Evolutionary conservation across 2,113 vertebrate species (phyloP).

Genomic region (Tupaia chinensis): DNA sequence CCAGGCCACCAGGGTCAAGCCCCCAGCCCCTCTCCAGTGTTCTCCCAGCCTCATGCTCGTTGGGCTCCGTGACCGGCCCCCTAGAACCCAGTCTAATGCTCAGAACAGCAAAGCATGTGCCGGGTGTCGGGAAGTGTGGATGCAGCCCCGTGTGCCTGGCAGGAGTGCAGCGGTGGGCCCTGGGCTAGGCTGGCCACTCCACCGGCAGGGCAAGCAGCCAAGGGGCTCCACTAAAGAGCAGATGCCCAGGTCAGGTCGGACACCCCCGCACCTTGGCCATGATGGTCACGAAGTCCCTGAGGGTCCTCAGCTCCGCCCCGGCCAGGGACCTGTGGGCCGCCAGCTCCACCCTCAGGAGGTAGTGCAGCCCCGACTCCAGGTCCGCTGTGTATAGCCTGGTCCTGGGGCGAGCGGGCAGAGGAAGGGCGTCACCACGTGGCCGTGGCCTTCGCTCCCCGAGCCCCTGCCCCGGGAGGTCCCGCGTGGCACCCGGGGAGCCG

Average conservation of each 20-base stretch:
- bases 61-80: too few species aligned
- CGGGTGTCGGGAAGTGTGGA: too few species aligned
- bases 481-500: not conserved
- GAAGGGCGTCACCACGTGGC: not conserved
- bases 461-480: not conserved
- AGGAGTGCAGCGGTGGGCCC: not conserved
- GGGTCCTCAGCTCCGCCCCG: constrained; percentile 92
- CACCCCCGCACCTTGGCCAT: constrained; percentile 91
- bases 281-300: constrained; percentile 94
- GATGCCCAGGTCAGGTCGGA: not conserved
- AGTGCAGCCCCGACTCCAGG: constrained; percentile 96
- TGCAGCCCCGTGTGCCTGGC: too few species aligned
- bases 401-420: constrained; percentile 82
- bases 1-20: too few species aligned
- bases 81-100: too few species aligned
- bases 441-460: too few species aligned
- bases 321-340: constrained; percentile 91
- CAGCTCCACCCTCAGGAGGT: constrained; percentile 95
- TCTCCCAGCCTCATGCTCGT: too few species aligned
- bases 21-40: too few species aligned
- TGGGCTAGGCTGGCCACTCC: not conserved
- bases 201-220: too few species aligned
- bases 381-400: constrained; percentile 93
- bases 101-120: too few species aligned
- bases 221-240: too few species aligned